Conservation (phyloP, 1,140 invertebrate genomes). For the Aphelenchoides avenae region DNA sequence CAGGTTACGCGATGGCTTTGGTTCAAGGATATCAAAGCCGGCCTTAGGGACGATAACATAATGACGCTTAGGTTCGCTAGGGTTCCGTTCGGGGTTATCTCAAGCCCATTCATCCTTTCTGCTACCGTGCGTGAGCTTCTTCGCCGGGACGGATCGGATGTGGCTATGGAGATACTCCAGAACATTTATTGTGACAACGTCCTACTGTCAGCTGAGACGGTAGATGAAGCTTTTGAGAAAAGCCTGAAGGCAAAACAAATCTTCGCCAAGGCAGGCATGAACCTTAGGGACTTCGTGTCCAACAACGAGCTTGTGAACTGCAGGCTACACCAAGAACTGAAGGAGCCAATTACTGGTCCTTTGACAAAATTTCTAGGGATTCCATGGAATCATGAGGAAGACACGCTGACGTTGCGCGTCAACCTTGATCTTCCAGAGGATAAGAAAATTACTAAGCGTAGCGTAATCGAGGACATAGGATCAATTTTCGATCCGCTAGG, state of each 20-base stretch:
- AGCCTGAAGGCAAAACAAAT: constrained; percentile 2
- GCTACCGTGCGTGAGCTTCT: constrained; percentile 4
- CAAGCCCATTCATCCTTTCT: constrained; percentile 2
- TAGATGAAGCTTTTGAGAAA: constrained; percentile 7
- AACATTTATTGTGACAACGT: constrained; percentile 18
- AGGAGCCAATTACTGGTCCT: not conserved
- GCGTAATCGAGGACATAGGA: not conserved
- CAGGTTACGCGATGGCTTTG: constrained; percentile 12
- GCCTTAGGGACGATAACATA: constrained; percentile 3
- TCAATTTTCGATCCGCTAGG: constrained; percentile 9
- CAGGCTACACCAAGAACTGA: not conserved
- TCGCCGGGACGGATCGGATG: not conserved
- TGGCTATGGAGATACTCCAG: not conserved
- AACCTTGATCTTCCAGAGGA: not conserved
- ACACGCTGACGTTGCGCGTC: not conserved
- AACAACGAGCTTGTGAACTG: constrained; percentile 6
- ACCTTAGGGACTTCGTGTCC: constrained; percentile 12
- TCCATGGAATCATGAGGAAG: not conserved
- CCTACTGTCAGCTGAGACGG: not conserved
- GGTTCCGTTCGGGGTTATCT: constrained; percentile 7
- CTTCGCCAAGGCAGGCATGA: constrained; percentile 2
- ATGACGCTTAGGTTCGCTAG: not conserved
- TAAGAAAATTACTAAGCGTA: constrained; percentile 3
- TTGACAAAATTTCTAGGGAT: constrained; percentile 17
- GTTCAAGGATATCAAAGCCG: constrained; percentile 11